Base-by-base conservation (phyloP, 1,140 invertebrate genomes). In the Pseudomyrmex flavicornis region DNA sequence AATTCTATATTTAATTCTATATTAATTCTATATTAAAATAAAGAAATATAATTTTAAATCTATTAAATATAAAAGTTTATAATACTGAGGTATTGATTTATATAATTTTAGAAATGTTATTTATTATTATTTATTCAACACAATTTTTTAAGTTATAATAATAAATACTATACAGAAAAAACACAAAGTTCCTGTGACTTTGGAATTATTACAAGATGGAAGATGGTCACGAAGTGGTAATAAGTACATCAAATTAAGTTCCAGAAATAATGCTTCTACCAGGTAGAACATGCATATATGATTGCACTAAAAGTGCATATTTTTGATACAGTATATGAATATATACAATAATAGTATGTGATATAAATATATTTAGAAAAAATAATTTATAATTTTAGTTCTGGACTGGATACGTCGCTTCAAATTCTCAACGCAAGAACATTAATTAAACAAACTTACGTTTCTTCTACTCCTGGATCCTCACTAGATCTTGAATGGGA, bases 401-500 rank as follows among this genome's bases (percentile, higher is more conserved):
- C 91, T 65, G 93, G 92, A 63, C 77, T 92, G 75, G 94, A 95
- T 85, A 93, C 93, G 61, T 92, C 94, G 46, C 84, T 95, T 46
- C 95, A 95, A 92, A 93, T 92, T 89, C 90, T 95, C 52, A 95
- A 95, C 91, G 94, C 94, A 46, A 89, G 94, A 79, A 93, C 91
- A 17, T 89, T 95, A 50, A 85, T 95, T 61, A 92, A 92, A 83
- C 91, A 90, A 76, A 88, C 89, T 61, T 90, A 90, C 13, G 70
- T 93, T 54, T 93, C 93, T 50, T 95, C 95, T 46, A 95, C 95
- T 82, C 95, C 95, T 70, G 93, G 94, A 35, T 95, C 95, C 73
- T 95, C 95, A 7, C 87, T 96, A 61, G 95, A 96, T 90, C 91
- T 96, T 83, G 95, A 96, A 89, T 96, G 95, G 95, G 95, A 96